Base-by-base conservation (phyloP, 1,140 invertebrate species). In the Atta colombica region DNA sequence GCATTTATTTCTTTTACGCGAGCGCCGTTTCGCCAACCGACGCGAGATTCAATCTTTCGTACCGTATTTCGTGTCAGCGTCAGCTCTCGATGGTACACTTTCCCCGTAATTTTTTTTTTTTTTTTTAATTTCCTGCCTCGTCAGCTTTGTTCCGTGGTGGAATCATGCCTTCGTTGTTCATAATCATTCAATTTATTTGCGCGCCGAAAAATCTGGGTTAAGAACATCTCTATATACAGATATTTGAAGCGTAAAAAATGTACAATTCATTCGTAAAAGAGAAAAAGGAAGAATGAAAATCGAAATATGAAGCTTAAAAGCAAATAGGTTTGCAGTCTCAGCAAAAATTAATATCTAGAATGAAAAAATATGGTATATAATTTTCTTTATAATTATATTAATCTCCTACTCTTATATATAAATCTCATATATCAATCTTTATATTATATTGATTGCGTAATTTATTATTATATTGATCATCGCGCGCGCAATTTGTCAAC, bases 21-120 rank as follows among this genome's bases (percentile, higher is more conserved):
- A 71, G 21, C 31, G 45, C n/a, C 8, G 63, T 6, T 49, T 61
- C 55, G 28, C 28, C 69, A 69, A 71, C 55, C 75, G 39, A 66
- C 60, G 72, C 87, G 28, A 66, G 61, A 89, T 89, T 89, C 84
- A 80, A 89, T 89, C 84, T 89, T 82, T 77, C 88, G 68, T 28
- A 55, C 55, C 68, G 72, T 75, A 69, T 86, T 86, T 89, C 69
- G 39, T 51, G 77, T 68, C 60, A 25, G 18, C 35, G 60, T 45
- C 6, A 45, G 8, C 49, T 68, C 63, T 60, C 12, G 16, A 58
- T 61, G 74, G 49, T 61, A 77, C 61, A 84, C 69, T 84, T 75
- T 84, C 28, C 28, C 55, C 39, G 53, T 16, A 61, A 35, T 55
- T 72, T 61, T 35, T 84, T 55, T 61, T 35, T 84, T 55, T 61